These are phyloP conservation scores for Romanomermis culicivorax DNA, from an alignment of 2,888 invertebrate genomes.

Conservation along the genomic window DNA sequence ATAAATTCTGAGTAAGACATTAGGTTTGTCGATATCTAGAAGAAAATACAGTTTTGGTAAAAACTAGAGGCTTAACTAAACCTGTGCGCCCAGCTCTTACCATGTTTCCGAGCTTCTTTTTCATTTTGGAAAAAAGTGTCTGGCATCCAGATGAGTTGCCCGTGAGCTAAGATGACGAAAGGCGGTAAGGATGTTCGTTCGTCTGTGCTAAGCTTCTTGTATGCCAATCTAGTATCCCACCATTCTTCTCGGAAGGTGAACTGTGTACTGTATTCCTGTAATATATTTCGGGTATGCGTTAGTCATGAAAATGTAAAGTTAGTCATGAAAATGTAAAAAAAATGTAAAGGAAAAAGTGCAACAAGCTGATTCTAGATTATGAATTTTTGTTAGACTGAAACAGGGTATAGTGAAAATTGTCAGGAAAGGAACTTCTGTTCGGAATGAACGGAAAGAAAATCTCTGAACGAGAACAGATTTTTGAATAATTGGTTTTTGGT, in stretches of 20 bases:
- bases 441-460: no score
- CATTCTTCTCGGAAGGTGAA: slow-evolving; percentile 14
- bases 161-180: slow-evolving; percentile 12
- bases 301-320: no score
- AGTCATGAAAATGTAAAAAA: no score
- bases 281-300: no score
- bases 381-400: background rate
- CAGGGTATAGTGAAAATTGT: no score
- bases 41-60: slow-evolving; percentile 69
- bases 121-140: slow-evolving; percentile 13
- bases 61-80: slow-evolving; percentile 43
- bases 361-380: background rate
- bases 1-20: slow-evolving; percentile 86
- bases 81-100: no score
- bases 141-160: slow-evolving; percentile 20
- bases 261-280: slow-evolving; percentile 15
- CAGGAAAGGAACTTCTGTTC: no score
- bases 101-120: slow-evolving; percentile 18
- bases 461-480: no score
- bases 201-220: slow-evolving; percentile 2
- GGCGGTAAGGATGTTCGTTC: slow-evolving; percentile 6
- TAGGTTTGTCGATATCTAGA: slow-evolving; percentile 26
- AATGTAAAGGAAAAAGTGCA: background rate
- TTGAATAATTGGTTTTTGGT: no score
- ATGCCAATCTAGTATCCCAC: slow-evolving; percentile 12